These are phyloP conservation scores for Dreissena polymorpha DNA, from an alignment of 1,140 invertebrate genomes.

Conservation along the genomic window DNA sequence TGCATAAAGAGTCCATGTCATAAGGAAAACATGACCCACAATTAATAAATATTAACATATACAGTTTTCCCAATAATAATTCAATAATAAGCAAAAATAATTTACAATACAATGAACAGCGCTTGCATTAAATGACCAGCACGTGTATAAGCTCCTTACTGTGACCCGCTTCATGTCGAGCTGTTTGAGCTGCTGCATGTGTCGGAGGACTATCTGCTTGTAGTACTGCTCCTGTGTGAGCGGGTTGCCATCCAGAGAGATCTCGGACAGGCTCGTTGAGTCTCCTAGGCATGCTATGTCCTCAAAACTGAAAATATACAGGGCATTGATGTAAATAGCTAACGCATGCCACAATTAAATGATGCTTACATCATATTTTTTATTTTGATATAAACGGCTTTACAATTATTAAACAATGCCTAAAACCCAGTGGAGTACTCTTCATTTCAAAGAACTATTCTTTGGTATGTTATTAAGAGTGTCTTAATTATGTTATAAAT, in stretches of 20 bases:
- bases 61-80: too few relatives aligned
- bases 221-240: constrained; percentile 80
- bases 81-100: too few relatives aligned
- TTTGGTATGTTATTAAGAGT: too few relatives aligned
- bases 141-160: constrained; percentile 62
- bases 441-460: too few relatives aligned
- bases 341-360: neutral
- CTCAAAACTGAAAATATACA: constrained; percentile 85
- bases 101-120: neutral
- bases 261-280: constrained; percentile 87
- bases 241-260: constrained; percentile 93
- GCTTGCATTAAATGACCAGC: neutral
- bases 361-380: neutral
- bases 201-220: constrained; percentile 75
- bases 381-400: too few relatives aligned
- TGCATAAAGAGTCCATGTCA: too few relatives aligned
- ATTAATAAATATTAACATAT: too few relatives aligned
- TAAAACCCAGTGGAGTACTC: too few relatives aligned
- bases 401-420: too few relatives aligned
- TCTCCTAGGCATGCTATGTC: constrained; percentile 89
- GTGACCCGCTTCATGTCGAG: constrained; percentile 78
- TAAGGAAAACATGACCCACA: too few relatives aligned
- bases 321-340: neutral
- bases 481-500: too few relatives aligned
- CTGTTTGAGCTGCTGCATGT: constrained; percentile 77